These are phyloP conservation scores for Hypanus sabinus DNA, from an alignment of 2,113 vertebrate genomes.

Conservation along the genomic window DNA sequence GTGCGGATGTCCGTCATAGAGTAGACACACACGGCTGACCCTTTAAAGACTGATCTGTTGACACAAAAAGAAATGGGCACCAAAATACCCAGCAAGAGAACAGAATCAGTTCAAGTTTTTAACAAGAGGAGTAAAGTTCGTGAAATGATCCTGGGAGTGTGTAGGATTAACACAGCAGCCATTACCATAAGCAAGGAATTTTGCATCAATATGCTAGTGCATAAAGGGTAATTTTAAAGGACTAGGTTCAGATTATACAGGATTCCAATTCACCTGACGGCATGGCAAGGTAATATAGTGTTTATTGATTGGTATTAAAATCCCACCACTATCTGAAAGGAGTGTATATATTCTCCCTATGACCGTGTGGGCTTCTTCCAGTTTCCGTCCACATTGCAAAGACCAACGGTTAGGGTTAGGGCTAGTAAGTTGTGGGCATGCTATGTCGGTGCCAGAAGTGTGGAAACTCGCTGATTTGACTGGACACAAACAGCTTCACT, in stretches of 20 bases:
- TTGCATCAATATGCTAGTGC: background rate
- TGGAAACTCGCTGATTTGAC: no score
- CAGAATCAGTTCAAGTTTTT: background rate
- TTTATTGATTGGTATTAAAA: no score
- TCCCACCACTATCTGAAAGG: no score
- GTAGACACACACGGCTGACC: conserved; percentile 93
- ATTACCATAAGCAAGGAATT: background rate
- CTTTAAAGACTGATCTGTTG: conserved; percentile 87
- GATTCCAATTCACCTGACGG: background rate
- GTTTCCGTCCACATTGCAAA: no score
- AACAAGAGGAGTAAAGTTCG: background rate
- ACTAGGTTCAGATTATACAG: background rate
- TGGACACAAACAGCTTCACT: no score
- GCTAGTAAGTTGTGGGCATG: no score
- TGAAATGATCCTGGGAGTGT: background rate
- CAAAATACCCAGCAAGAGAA: background rate
- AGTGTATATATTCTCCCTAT: no score
- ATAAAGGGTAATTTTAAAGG: background rate
- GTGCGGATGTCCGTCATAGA: conserved; percentile 97
- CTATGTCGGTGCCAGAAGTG: no score
- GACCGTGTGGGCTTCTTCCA: no score
- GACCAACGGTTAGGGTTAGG: no score
- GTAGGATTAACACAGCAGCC: background rate
- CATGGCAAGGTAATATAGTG: no score
- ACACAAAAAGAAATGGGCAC: conserved; percentile 22